Base-by-base conservation (phyloP, 2,888 invertebrate genomes). In the Micoletzkya japonica region DNA sequence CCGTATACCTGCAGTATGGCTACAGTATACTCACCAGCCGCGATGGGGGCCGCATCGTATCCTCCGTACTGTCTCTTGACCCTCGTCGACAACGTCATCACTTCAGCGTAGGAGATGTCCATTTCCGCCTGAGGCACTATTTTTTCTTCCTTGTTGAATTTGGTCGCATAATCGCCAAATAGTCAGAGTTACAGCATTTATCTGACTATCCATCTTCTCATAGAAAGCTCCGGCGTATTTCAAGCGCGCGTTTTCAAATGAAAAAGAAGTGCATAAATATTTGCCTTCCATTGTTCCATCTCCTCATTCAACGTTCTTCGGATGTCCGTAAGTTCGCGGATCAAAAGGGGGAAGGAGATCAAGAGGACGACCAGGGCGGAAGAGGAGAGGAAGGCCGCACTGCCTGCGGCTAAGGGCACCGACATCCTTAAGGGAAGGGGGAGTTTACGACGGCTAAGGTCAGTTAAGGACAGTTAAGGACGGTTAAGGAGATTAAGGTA, bases 261-360 rank as follows among this genome's bases (percentile, higher is more conserved):
- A n/a, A n/a, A n/a, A n/a, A n/a, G n/a, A n/a, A n/a, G n/a, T n/a
- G n/a, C n/a, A 28, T 67, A 32, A 30, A 56, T 32, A 34, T 34
- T 39, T 10, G 76, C 78, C 71, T 75, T 77, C 78, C 77, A 77
- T 49, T 75, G 71, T 57, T 79, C 76, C 76, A 80, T 80, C 71
- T 80, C 80, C 49, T 75, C 74, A 64, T 75, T 70, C 49, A 80
- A 71, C 67, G 79, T 77, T 66, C 70, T 57, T 49, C 77, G 74
- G 72, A 80, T 74, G 57, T 75, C 59, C 52, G 73, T 70, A 73
- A 80, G 71, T 70, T 80, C 76, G 28, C 71, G 68, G 50, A 76
- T 63, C 61, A 80, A 70, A 57, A 75, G 66, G 44, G 77, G 77
- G 54, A 80, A 69, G 17, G 75, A 36, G 28, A 76, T 60, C 61